Evolutionary conservation across 1,140 invertebrate genomes (phyloP).

Genomic region (Bursaphelenchus mucronatus): DNA sequence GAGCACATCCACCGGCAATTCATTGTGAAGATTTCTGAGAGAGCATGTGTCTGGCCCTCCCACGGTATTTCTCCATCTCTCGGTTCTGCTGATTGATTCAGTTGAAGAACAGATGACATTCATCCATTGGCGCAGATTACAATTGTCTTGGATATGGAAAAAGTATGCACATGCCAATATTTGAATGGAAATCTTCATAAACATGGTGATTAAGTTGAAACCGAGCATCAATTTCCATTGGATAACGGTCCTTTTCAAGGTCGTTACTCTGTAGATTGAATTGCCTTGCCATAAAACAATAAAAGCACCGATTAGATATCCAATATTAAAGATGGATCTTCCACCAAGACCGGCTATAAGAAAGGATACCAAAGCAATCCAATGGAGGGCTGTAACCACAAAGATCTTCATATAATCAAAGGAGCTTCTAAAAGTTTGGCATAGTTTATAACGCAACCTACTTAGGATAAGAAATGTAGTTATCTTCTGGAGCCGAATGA

Average conservation of each 20-base stretch:
- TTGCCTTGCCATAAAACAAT: constrained; percentile 58
- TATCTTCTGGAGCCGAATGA: too few relatives aligned
- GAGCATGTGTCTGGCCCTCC: too few relatives aligned
- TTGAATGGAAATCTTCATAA: constrained; percentile 50
- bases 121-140: too few relatives aligned
- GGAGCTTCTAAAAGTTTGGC: constrained; percentile 36
- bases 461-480: too few relatives aligned
- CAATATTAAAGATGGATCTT: constrained; percentile 56
- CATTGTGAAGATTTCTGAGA: too few relatives aligned
- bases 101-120: too few relatives aligned
- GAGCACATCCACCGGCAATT: constrained; percentile 35
- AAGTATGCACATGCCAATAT: constrained; percentile 25
- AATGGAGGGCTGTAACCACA: constrained; percentile 56
- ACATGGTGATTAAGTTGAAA: constrained; percentile 49
- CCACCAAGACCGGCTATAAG: constrained; percentile 55
- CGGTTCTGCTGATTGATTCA: too few relatives aligned
- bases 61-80: too few relatives aligned
- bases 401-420: constrained; percentile 52
- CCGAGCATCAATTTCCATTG: constrained; percentile 47
- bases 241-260: constrained; percentile 30
- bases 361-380: constrained; percentile 50
- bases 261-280: constrained; percentile 54
- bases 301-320: constrained; percentile 54
- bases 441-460: too few relatives aligned
- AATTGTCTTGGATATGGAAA: too few relatives aligned